phyloP scores from a whole-genome alignment of 2,113 vertebrate genomes.

The Oncorhynchus clarkii region DNA sequence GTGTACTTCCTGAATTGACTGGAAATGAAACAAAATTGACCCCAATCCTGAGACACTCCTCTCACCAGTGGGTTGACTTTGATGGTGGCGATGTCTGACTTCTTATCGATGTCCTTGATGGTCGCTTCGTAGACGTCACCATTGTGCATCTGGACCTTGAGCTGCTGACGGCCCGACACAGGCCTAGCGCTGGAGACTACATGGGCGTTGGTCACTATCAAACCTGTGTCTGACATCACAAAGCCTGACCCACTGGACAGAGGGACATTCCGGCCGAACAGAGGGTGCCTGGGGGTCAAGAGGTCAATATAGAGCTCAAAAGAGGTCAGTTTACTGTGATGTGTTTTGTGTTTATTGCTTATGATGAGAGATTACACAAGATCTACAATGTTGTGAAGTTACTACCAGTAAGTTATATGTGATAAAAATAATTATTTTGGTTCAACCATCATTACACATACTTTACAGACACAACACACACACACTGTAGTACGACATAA shows the following conservation, averaged over 20 bases:
- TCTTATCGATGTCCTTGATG: constrained; percentile 91
- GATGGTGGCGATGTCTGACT: constrained; percentile 92
- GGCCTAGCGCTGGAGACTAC: constrained; percentile 83
- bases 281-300: constrained; percentile 78
- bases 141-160: constrained; percentile 88
- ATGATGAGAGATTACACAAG: no score
- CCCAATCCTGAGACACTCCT: not conserved
- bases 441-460: not conserved
- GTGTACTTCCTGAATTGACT: no score
- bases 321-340: no score
- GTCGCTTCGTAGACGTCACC: constrained; percentile 85
- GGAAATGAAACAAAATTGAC: no score
- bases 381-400: no score
- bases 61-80: constrained; percentile 85
- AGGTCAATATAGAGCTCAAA: not conserved
- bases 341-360: no score
- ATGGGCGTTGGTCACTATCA: constrained; percentile 92
- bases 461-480: not conserved
- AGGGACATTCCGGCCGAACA: constrained; percentile 86
- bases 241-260: constrained; percentile 93
- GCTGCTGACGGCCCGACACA: constrained; percentile 80
- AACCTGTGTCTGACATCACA: constrained; percentile 85
- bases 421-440: no score
- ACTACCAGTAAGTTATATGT: no score
- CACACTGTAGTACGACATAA: not conserved